These are phyloP conservation scores for Zosterops pallidus DNA, from an alignment of 2,113 vertebrate species.

Conservation along the genomic window DNA sequence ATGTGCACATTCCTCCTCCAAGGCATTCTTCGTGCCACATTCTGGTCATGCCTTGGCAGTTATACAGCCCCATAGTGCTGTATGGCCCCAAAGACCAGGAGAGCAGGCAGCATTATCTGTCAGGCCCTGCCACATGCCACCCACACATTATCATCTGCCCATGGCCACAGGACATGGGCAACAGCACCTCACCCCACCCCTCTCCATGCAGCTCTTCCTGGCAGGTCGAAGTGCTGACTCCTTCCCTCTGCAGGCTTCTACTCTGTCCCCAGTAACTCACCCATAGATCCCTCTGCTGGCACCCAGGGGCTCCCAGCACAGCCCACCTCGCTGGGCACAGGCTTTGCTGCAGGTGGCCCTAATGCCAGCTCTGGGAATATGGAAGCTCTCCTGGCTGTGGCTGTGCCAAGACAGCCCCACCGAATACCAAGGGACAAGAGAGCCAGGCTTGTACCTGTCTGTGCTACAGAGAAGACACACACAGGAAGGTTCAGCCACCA, in stretches of 20 bases:
- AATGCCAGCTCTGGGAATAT: background rate
- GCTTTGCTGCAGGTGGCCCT: background rate
- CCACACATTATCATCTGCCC: background rate
- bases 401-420: background rate
- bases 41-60: background rate
- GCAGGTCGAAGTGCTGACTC: background rate
- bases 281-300: background rate
- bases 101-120: background rate
- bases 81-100: background rate
- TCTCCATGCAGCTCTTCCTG: background rate
- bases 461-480: background rate
- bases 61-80: background rate
- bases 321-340: fast-evolving
- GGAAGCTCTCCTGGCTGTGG: fast-evolving
- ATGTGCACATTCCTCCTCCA: background rate
- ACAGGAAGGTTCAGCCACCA: background rate
- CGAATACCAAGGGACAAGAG: fast-evolving
- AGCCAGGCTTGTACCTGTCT: background rate
- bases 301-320: background rate
- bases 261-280: background rate
- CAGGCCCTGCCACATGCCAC: background rate
- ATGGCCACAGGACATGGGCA: background rate
- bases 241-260: background rate
- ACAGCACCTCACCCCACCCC: background rate
- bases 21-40: background rate